Evolutionary conservation across 2,797 vertebrate genomes (phyloP).

Genomic region (Bovichtus diacanthus): DNA sequence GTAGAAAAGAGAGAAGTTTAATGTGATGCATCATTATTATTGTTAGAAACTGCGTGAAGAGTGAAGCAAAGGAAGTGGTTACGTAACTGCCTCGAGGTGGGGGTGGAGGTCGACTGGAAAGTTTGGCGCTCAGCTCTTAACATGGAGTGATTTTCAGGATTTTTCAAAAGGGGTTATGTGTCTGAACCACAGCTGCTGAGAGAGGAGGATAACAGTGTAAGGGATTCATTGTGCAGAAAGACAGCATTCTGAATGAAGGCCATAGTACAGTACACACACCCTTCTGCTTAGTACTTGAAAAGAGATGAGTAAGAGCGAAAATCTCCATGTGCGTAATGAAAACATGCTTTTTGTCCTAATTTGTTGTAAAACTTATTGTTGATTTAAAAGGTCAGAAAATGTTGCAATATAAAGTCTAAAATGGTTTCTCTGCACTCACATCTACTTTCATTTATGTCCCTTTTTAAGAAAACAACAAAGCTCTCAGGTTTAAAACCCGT

Average conservation of each 20-base stretch:
- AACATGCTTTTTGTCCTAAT: constrained; percentile 40
- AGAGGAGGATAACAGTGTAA: constrained; percentile 36
- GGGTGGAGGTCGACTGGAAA: constrained; percentile 59
- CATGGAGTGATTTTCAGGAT: constrained; percentile 33
- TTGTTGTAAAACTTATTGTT: constrained; percentile 2
- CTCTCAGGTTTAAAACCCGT: neutral
- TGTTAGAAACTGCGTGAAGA: constrained; percentile 27
- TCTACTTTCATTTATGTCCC: neutral
- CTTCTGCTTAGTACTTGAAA: constrained; percentile 18
- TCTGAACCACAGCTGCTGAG: constrained; percentile 54
- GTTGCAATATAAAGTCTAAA: neutral
- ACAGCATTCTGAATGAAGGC: neutral
- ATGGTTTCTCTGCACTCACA: neutral
- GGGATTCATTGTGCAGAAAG: constrained; percentile 33
- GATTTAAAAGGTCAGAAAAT: constrained; percentile 3
- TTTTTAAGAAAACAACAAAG: neutral
- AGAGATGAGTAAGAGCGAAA: constrained; percentile 35
- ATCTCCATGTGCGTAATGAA: constrained; percentile 39
- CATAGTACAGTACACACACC: neutral
- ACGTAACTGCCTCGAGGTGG: constrained; percentile 32
- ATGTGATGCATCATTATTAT: constrained; percentile 23
- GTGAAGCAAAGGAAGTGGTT: constrained; percentile 25
- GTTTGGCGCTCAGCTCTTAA: constrained; percentile 47
- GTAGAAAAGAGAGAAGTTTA: neutral
- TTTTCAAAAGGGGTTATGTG: constrained; percentile 42